Percentiles rank a stretch among this genome's conserved stretches.
Conservation (phyloP, 2,113 vertebrate species). For the Sorex fumeus region DNA sequence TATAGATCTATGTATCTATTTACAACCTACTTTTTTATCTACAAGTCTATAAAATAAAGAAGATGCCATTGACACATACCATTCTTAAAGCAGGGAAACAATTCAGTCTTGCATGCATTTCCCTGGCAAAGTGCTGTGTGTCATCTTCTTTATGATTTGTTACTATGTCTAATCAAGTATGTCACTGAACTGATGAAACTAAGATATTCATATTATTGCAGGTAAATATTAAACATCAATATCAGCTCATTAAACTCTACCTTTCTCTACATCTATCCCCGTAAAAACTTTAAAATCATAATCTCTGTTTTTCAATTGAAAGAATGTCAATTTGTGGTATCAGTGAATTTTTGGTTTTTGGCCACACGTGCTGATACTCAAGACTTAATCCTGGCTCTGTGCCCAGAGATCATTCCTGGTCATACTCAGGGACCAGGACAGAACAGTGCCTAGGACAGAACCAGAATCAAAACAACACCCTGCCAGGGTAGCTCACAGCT, state of each 20-base stretch:
- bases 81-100: neutral
- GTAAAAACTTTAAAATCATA: too few relatives aligned
- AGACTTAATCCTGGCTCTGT: too few relatives aligned
- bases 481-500: too few relatives aligned
- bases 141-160: neutral
- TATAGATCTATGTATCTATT: too few relatives aligned
- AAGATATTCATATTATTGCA: neutral
- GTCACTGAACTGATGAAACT: neutral
- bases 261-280: neutral
- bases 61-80: neutral
- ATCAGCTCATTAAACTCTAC: neutral
- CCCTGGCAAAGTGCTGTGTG: neutral
- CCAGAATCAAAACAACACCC: too few relatives aligned
- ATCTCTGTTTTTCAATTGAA: slow-evolving; percentile 15
- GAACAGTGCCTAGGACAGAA: too few relatives aligned
- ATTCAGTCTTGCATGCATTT: neutral
- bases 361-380: too few relatives aligned
- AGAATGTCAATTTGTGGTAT: neutral
- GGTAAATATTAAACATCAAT: neutral
- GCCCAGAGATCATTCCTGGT: too few relatives aligned
- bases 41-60: neutral
- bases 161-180: neutral
- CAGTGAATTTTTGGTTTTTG: neutral
- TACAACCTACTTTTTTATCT: neutral
- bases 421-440: too few relatives aligned